phyloP scores from a whole-genome alignment of 2,797 vertebrate species.

The Petrocephalus schoutedeni region DNA sequence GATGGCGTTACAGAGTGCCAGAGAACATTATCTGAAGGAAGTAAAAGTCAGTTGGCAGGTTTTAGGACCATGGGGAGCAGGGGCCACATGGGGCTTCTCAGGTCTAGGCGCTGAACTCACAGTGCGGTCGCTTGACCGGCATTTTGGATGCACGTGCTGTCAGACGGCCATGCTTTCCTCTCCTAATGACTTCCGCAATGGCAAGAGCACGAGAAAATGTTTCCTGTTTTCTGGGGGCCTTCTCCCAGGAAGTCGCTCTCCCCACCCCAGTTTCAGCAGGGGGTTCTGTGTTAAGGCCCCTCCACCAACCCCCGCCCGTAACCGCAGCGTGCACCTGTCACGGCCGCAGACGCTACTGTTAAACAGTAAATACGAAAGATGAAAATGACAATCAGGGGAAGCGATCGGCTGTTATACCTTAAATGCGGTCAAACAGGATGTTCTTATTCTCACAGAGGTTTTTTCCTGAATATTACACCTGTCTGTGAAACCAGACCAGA shows the following conservation, averaged over 20 bases:
- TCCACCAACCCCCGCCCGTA: neutral
- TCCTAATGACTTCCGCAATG: conserved; percentile 22
- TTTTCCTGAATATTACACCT: neutral
- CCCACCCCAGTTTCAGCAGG: neutral
- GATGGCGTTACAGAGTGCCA: neutral
- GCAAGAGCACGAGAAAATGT: conserved; percentile 29
- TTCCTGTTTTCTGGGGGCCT: conserved; percentile 48
- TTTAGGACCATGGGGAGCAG: neutral
- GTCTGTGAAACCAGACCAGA: neutral
- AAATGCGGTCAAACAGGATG: neutral
- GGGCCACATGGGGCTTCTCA: neutral
- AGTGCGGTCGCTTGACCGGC: neutral
- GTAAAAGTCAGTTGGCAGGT: neutral
- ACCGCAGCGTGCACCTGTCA: neutral
- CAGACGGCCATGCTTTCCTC: neutral
- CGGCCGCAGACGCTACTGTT: neutral
- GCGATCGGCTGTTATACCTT: neutral
- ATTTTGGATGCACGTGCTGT: neutral
- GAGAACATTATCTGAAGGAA: neutral
- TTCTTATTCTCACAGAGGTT: neutral
- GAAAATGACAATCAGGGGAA: neutral
- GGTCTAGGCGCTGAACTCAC: neutral
- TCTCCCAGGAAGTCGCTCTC: neutral
- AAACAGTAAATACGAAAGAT: neutral
- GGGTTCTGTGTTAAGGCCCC: neutral